A percentile compares a stretch with the other conserved stretches of the same genome.
These are phyloP conservation scores for Stratiolaelaps scimitus DNA, from an alignment of 1,140 invertebrate species.

Conservation along the genomic window DNA sequence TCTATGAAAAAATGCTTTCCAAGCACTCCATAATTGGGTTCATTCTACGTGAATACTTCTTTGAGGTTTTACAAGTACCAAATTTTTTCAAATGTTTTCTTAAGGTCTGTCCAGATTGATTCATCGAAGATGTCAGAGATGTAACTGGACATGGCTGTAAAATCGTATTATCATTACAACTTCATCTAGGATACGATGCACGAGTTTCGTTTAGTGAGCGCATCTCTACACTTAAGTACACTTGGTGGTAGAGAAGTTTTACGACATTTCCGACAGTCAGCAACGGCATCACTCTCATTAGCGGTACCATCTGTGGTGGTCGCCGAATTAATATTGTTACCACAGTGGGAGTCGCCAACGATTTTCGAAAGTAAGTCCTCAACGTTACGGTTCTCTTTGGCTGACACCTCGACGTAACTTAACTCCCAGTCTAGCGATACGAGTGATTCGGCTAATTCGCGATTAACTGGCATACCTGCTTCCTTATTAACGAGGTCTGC, in stretches of 20 bases:
- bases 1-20: no score
- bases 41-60: no score
- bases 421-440: constrained; percentile 76
- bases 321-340: neutral
- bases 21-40: no score
- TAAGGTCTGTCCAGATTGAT: no score
- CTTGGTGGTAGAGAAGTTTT: constrained; percentile 11
- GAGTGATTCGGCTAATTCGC: constrained; percentile 61
- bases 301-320: no score
- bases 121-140: no score
- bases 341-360: neutral
- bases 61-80: no score
- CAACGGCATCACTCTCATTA: no score
- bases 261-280: neutral
- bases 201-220: constrained; percentile 10
- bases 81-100: no score
- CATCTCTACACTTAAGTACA: neutral
- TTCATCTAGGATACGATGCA: constrained; percentile 4
- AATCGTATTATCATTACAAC: no score
- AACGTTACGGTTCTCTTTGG: constrained; percentile 63
- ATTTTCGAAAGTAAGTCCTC: constrained; percentile 30
- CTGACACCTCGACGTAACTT: constrained; percentile 73
- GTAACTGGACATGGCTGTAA: no score
- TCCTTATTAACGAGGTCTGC: constrained; percentile 58
- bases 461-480: constrained; percentile 30